Base-by-base conservation (phyloP, 92 coral and sea anemone genomes). In the Porites lobata region DNA sequence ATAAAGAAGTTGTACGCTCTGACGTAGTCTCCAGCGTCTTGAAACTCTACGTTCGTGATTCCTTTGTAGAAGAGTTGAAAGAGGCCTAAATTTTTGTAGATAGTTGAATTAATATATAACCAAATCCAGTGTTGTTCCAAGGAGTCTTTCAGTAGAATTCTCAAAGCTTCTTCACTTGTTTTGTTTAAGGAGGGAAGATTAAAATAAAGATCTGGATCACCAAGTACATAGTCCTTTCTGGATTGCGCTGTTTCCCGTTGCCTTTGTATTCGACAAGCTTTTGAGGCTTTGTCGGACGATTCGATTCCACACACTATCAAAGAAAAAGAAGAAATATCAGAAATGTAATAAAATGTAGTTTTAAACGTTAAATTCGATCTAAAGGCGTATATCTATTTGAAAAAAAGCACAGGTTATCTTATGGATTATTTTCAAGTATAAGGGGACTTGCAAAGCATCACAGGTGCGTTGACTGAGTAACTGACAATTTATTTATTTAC, bases 1-100 rank as follows among this genome's bases (percentile, higher is more conserved):
- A 73, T 29, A 22, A 84, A 84, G 71, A 74, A 84, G 65, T 73
- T 74, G 72, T 72, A 84, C 50, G 70, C n/a, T 53, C 64, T 84
- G 19, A 17, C 51, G 53, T 61, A 84, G 73, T 84, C 87, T 9
- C 57, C 80, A 4, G 47, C 63, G 6, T 50, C 50, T 75, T 65
- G 18, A 59, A 77, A 77, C 26, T 77, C 82, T 1, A 8, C 38
- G 22, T 20, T 10, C 1, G 13, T 65, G 0, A 51, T 66, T 50
- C 7, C 7, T 3, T 0, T 4, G n/a, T 3, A 2, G 19, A 84
- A 64, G 17, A 8, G 0, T 0, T 1, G 0, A 50, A 73, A 84
- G 8, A 84, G 50, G 2, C n/a, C 19, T 2, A 73, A 7, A 21
- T 84, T 84, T 61, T 84, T 84, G 63, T 15, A 21, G 62, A 84